A percentile compares a stretch with the other conserved stretches of the same genome.
phyloP scores from a whole-genome alignment of 2,113 vertebrate species.

The Hydrochoerus hydrochaeris region DNA sequence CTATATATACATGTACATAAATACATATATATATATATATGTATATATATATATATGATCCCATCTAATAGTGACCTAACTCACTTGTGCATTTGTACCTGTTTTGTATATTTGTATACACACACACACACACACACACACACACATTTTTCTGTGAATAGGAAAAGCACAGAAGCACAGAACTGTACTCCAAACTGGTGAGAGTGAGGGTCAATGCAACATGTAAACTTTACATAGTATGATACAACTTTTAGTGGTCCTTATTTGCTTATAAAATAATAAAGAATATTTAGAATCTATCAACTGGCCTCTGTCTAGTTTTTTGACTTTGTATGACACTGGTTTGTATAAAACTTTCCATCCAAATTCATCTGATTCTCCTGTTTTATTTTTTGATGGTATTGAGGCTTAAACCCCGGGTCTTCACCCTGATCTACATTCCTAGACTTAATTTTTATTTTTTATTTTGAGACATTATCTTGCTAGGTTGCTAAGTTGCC shows the following conservation, averaged over 20 bases:
- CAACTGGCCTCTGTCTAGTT: not conserved
- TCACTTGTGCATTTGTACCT: not conserved
- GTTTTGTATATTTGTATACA: not conserved
- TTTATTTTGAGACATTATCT: not conserved
- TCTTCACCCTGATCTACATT: not conserved
- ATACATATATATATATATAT: not conserved
- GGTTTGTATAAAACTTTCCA: not conserved
- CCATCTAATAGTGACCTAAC: not conserved
- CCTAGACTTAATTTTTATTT: not conserved
- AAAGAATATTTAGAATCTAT: not conserved
- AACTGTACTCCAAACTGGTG: not conserved
- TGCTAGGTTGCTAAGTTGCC: not conserved
- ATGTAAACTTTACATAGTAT: not conserved
- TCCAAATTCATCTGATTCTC: not conserved
- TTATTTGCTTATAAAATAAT: not conserved
- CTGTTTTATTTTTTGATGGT: not conserved
- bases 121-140: accelerated
- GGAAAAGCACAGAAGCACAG: not conserved
- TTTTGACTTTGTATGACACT: not conserved
- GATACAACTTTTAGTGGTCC: not conserved
- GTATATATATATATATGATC: not conserved
- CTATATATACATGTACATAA: no score
- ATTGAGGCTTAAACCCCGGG: not conserved
- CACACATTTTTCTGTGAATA: not conserved
- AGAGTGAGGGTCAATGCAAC: not conserved